These are phyloP conservation scores for Vultur gryphus DNA, from an alignment of 2,797 vertebrate species.

Conservation along the genomic window DNA sequence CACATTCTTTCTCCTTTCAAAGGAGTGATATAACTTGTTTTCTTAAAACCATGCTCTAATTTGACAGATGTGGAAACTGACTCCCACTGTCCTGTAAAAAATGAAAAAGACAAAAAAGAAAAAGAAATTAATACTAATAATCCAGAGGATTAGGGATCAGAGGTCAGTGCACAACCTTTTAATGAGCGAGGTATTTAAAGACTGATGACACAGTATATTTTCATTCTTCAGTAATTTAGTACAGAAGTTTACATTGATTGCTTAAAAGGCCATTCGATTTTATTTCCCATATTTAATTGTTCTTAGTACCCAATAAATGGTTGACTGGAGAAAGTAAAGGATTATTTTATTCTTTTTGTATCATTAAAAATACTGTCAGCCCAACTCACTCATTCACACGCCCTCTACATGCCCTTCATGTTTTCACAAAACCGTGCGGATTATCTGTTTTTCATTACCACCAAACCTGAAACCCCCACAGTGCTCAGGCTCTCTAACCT, in stretches of 20 bases:
- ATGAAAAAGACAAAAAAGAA: conserved; percentile 12
- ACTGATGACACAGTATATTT: conserved; percentile 74
- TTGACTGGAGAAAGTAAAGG: conserved; percentile 63
- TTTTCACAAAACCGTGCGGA: conserved; percentile 48
- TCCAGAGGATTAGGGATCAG: conserved; percentile 39
- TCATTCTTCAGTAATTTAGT: conserved; percentile 74
- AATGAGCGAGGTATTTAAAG: conserved; percentile 73
- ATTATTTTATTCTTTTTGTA: conserved; percentile 75
- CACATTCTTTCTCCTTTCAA: background rate
- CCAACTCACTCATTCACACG: conserved; percentile 65
- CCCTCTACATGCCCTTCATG: conserved; percentile 61
- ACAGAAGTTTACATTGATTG: conserved; percentile 78
- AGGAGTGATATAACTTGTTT: background rate
- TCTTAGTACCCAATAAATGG: conserved; percentile 74
- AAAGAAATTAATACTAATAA: conserved; percentile 63
- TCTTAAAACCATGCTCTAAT: conserved; percentile 50
- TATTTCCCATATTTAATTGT: conserved; percentile 80
- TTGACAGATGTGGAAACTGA: conserved; percentile 40
- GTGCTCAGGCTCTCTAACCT: conserved; percentile 15
- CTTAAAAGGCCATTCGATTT: conserved; percentile 73
- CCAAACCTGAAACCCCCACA: conserved; percentile 47
- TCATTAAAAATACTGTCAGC: conserved; percentile 70
- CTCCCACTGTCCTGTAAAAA: conserved; percentile 23
- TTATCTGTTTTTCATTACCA: conserved; percentile 65
- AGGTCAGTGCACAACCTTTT: conserved; percentile 63